These are phyloP conservation scores for Tenthredo amoena DNA, from an alignment of 2,888 invertebrate genomes.

Conservation along the genomic window DNA sequence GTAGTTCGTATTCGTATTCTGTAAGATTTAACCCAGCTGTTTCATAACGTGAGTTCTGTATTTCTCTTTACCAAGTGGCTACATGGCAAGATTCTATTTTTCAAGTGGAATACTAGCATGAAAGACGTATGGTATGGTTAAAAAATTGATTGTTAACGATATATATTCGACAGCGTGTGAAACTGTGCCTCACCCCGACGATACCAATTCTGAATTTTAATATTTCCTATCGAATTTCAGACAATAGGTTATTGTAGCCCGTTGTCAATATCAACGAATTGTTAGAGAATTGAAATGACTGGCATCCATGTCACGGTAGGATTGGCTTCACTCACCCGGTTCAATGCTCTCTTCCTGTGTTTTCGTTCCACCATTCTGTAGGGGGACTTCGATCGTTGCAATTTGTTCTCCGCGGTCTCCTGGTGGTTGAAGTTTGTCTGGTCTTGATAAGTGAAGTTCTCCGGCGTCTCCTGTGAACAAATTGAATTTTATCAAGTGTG, in stretches of 20 bases:
- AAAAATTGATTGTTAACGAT: neutral
- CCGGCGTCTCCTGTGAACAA: slow-evolving; percentile 66
- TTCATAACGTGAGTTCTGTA: neutral
- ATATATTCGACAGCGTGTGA: neutral
- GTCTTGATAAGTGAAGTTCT: slow-evolving; percentile 74
- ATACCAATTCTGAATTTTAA: neutral
- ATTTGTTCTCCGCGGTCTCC: slow-evolving; percentile 74
- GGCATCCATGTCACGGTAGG: slow-evolving; percentile 4
- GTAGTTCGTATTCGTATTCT: slow-evolving; percentile 75
- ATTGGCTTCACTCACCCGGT: slow-evolving; percentile 67
- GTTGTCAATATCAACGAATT: slow-evolving; percentile 1
- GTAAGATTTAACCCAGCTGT: slow-evolving; percentile 55
- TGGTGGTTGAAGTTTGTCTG: slow-evolving; percentile 80
- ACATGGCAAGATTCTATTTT: neutral
- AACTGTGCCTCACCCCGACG: neutral
- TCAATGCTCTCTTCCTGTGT: slow-evolving; percentile 76
- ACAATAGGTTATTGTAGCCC: slow-evolving; percentile 5
- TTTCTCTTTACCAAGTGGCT: neutral
- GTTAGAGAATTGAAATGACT: slow-evolving; percentile 15
- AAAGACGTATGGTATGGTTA: slow-evolving; percentile 31
- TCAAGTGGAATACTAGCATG: slow-evolving; percentile 30
- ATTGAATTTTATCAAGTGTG: slow-evolving; percentile 46
- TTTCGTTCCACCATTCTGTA: slow-evolving; percentile 76
- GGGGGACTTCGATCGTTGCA: slow-evolving; percentile 74
- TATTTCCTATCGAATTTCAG: slow-evolving; percentile 22